phyloP scores from a whole-genome alignment of 1,140 invertebrate genomes.

The Plutomurus gul region DNA sequence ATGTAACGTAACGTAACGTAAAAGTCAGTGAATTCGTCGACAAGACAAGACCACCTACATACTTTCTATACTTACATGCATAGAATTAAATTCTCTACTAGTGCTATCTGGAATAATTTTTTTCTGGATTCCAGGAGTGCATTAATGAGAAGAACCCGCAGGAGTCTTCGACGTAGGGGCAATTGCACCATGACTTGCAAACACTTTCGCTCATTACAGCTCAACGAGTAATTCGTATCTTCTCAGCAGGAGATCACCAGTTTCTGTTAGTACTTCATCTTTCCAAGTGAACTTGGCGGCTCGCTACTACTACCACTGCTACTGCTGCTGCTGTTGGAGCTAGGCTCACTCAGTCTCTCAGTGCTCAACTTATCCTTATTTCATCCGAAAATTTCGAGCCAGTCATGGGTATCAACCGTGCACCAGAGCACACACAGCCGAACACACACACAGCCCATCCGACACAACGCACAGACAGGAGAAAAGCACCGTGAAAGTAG shows the following conservation, averaged over 20 bases:
- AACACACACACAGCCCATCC: not conserved
- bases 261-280: slow-evolving; percentile 10
- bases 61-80: slow-evolving; percentile 25
- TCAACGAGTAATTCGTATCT: slow-evolving; percentile 53
- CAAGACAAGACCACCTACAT: slow-evolving; percentile 12
- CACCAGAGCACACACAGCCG: slow-evolving; percentile 30
- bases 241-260: slow-evolving; percentile 47
- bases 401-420: slow-evolving; percentile 37
- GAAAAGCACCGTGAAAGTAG: slow-evolving; percentile 36
- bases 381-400: slow-evolving; percentile 30
- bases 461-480: slow-evolving; percentile 5
- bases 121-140: slow-evolving; percentile 53
- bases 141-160: slow-evolving; percentile 53
- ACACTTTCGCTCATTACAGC: slow-evolving; percentile 54
- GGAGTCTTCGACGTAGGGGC: slow-evolving; percentile 47
- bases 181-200: slow-evolving; percentile 54
- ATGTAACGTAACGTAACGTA: slow-evolving; percentile 10
- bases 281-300: not conserved
- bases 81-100: slow-evolving; percentile 42
- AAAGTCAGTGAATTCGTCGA: slow-evolving; percentile 10
- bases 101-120: slow-evolving; percentile 42
- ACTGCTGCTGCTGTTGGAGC: too few relatives aligned
- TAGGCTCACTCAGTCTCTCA: not conserved
- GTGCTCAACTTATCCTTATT: slow-evolving; percentile 42
- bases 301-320: too few relatives aligned